These are phyloP conservation scores for Sialis fuliginosa DNA, from an alignment of 2,888 invertebrate genomes.

Conservation along the genomic window DNA sequence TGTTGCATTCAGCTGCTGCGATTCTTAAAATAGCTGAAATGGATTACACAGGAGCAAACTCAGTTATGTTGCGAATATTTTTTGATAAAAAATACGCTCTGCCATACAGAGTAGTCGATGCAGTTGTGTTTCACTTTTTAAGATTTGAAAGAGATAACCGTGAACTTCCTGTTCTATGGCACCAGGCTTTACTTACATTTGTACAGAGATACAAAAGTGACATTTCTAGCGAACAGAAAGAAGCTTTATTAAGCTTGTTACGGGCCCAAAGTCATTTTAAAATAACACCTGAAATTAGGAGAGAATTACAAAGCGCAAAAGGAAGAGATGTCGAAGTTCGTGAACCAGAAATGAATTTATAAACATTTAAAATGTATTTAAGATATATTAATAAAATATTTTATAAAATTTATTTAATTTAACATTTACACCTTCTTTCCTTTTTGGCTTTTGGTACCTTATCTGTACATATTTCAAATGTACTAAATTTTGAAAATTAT, in stretches of 20 bases:
- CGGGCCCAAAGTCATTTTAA: conserved; percentile 50
- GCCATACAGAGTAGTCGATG: conserved; percentile 88
- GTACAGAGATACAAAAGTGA: conserved; percentile 91
- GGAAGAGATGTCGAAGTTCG: conserved; percentile 54
- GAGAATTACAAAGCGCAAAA: conserved; percentile 69
- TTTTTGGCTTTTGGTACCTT: too few species aligned
- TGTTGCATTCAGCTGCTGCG: conserved; percentile 88
- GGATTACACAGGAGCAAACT: conserved; percentile 92
- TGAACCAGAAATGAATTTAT: too few species aligned
- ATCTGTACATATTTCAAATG: too few species aligned
- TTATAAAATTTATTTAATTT: not conserved
- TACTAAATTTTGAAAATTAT: not conserved
- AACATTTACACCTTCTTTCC: not conserved
- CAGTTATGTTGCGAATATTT: conserved; percentile 82
- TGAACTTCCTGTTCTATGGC: conserved; percentile 90
- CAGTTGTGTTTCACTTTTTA: conserved; percentile 83
- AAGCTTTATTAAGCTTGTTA: conserved; percentile 63
- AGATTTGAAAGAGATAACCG: conserved; percentile 74
- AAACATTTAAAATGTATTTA: too few species aligned
- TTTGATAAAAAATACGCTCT: conserved; percentile 96
- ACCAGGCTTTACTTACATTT: conserved; percentile 86
- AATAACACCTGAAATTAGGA: conserved; percentile 68
- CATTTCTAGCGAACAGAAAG: conserved; percentile 82
- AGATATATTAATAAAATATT: not conserved
- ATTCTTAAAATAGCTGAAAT: conserved; percentile 92